Evolutionary conservation across 2,797 vertebrate species (phyloP).

Genomic region (Macropodus opercularis): DNA sequence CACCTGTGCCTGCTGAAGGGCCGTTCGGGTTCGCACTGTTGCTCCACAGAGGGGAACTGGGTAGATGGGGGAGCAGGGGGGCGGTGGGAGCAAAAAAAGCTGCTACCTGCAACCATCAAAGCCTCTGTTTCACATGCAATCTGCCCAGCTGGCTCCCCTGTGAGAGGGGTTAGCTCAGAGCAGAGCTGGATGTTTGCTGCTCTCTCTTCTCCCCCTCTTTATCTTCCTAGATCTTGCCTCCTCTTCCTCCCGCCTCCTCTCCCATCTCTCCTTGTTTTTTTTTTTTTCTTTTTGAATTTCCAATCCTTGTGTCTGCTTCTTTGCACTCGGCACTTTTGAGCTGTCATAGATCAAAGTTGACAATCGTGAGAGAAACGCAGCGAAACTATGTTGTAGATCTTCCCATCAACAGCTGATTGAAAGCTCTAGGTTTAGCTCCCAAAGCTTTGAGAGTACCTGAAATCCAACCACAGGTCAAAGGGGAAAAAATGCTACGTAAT

Average conservation of each 20-base stretch:
- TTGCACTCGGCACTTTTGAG: not conserved
- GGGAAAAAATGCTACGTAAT: not conserved
- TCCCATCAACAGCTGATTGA: not conserved
- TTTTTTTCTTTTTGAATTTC: not conserved
- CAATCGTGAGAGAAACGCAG: not conserved
- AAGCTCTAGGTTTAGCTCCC: not conserved
- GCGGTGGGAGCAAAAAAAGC: conserved; percentile 39
- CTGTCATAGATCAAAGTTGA: not conserved
- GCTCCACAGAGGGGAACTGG: conserved; percentile 54
- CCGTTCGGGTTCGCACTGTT: conserved; percentile 58
- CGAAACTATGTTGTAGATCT: no score
- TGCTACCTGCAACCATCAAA: conserved; percentile 81
- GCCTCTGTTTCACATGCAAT: conserved; percentile 71
- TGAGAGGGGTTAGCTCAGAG: conserved; percentile 47
- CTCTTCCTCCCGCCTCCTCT: conserved; percentile 15
- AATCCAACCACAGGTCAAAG: not conserved
- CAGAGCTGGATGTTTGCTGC: conserved; percentile 43
- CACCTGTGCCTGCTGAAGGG: conserved; percentile 81
- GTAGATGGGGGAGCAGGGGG: conserved; percentile 11
- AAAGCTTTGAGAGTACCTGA: not conserved
- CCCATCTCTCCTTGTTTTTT: no score
- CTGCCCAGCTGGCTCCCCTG: conserved; percentile 71
- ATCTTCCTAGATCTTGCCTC: conserved; percentile 4
- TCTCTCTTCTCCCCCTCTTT: conserved; percentile 17
- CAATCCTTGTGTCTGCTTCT: not conserved